phyloP scores from a whole-genome alignment of 2,888 invertebrate species.

The Hoplodrina ambigua region DNA sequence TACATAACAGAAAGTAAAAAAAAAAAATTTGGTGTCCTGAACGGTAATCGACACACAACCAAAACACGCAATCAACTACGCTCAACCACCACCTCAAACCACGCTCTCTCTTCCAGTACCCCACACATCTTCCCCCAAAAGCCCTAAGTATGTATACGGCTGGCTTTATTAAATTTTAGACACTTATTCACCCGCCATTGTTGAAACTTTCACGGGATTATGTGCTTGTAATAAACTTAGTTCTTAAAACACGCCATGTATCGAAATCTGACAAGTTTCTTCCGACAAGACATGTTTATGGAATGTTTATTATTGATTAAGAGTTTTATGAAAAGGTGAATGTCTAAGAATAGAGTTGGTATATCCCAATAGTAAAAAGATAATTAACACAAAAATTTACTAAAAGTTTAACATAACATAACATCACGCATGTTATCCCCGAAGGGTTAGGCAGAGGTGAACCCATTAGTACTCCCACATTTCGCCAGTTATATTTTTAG shows the following conservation, averaged over 20 bases:
- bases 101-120: conserved; percentile 30
- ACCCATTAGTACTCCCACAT: too few species aligned
- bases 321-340: conserved; percentile 6
- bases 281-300: conserved; percentile 8
- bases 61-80: background rate
- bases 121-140: conserved; percentile 11
- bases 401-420: too few species aligned
- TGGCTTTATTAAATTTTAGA: conserved; percentile 72
- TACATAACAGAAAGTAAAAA: too few species aligned
- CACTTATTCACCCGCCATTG: conserved; percentile 62
- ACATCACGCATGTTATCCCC: too few species aligned
- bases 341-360: background rate
- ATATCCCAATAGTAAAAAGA: background rate
- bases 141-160: conserved; percentile 58
- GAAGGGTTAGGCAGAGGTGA: too few species aligned
- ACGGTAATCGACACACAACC: too few species aligned
- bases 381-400: background rate
- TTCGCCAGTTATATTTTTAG: too few species aligned
- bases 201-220: conserved; percentile 62
- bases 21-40: too few species aligned
- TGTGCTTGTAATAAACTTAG: conserved; percentile 64
- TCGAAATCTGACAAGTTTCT: conserved; percentile 47
- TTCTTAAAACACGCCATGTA: conserved; percentile 58
- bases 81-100: background rate
- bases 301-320: conserved; percentile 19